These are phyloP conservation scores for Taxidea taxus DNA, from an alignment of 2,113 vertebrate genomes.

Conservation along the genomic window DNA sequence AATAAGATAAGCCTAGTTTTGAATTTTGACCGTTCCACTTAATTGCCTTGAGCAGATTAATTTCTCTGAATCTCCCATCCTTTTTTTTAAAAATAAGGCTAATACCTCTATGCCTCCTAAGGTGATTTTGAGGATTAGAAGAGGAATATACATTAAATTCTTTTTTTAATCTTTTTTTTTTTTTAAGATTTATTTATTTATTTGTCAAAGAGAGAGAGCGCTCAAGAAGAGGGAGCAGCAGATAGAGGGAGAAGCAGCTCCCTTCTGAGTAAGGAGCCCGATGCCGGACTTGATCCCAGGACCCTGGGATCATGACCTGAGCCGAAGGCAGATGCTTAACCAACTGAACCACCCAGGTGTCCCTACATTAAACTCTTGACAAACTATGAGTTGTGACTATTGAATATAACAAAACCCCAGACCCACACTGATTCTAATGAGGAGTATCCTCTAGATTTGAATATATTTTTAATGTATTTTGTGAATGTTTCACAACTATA, in stretches of 20 bases:
- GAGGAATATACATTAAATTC: background rate
- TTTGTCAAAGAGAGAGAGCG: too few species aligned
- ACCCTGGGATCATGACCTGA: too few species aligned
- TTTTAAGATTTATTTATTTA: too few species aligned
- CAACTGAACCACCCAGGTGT: too few species aligned
- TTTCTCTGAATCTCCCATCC: constrained; percentile 2
- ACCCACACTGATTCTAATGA: background rate
- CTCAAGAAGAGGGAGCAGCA: too few species aligned
- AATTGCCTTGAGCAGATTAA: background rate
- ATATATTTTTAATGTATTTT: constrained; percentile 23
- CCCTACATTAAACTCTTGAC: background rate
- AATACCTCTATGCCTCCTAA: background rate
- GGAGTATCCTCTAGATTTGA: background rate
- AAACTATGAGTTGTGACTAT: background rate
- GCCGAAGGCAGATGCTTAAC: too few species aligned
- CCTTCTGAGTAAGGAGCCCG: too few species aligned
- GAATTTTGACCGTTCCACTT: background rate
- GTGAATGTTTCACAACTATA: constrained; percentile 10
- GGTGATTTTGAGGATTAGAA: constrained; percentile 19
- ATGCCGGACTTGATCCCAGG: too few species aligned
- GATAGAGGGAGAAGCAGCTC: too few species aligned
- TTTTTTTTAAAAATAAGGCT: constrained; percentile 38
- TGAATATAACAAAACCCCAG: background rate
- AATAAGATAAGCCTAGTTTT: constrained; percentile 34
- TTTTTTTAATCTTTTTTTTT: background rate